Base-by-base conservation (phyloP, 2,113 vertebrate species). In the Eretmochelys imbricata region DNA sequence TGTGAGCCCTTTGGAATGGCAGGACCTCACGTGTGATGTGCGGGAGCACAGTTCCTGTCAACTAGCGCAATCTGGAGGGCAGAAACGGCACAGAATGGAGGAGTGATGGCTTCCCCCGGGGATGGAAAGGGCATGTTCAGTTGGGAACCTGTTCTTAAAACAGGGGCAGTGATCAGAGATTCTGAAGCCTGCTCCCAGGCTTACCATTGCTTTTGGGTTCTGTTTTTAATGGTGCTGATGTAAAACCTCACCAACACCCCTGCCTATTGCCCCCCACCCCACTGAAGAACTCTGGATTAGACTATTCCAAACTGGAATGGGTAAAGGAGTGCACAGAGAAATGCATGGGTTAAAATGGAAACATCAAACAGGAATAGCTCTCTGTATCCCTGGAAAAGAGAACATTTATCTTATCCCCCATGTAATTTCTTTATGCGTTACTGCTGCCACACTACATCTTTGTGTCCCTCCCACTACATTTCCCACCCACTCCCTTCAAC, bases 391-490 rank as follows among this genome's bases (percentile, higher is more conserved):
- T 93, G 94, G 94, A 92, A 95, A 95, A 94, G 87, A 97, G 95
- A 79, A 62, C 91, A 80, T 96, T 98, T 97, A 91, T 91, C 90
- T 79, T 96, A 89, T 96, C 95, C 95, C 95, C 95, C 94, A 89
- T 97, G 93, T 90, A 96, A 97, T 97, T 96, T 95, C 96, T 96
- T 93, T 94, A 94, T 94, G 93, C 93, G 95, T 94, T 97, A 96
- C 83, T 97, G 94, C 96, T 97, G 96, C 97, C 94, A 96, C 95
- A 96, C 87, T 97, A 96, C 93, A 97, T 91, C 96, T 96, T 93
- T 93, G 95, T 92, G 93, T 95, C 96, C 96, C 97, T 98, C 97
- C 97, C 96, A 97, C 97, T 97, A 96, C 90, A 86, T 97, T 97
- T 86, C 80, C 50, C 95, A 97, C 96, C 93, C 95, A 93, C 84